A percentile compares a stretch with the other conserved stretches of the same genome.
Conservation (phyloP, 2,888 invertebrate species). For the Papilio gigon region DNA sequence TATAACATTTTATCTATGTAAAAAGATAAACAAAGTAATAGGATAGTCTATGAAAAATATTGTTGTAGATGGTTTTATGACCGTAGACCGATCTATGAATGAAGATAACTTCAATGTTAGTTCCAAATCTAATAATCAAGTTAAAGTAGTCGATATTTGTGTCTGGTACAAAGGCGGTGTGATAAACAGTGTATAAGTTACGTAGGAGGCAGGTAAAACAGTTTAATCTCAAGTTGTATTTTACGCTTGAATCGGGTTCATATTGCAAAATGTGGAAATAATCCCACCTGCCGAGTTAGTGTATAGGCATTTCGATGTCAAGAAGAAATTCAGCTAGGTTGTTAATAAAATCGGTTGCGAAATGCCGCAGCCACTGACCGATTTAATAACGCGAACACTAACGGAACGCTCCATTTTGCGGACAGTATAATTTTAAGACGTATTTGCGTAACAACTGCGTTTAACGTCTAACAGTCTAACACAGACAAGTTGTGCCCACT, state of each 20-base stretch:
- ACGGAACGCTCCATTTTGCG: slow-evolving; percentile 49
- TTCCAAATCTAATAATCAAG: slow-evolving; percentile 12
- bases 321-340: slow-evolving; percentile 49
- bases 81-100: neutral
- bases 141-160: slow-evolving; percentile 31
- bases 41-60: neutral
- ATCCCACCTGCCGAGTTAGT: slow-evolving; percentile 35
- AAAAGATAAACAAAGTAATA: too few relatives aligned
- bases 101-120: neutral
- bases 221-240: slow-evolving; percentile 39
- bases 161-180: slow-evolving; percentile 36
- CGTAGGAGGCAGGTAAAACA: slow-evolving; percentile 29
- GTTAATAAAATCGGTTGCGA: slow-evolving; percentile 52
- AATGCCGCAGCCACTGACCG: slow-evolving; percentile 49
- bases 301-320: slow-evolving; percentile 46
- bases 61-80: neutral
- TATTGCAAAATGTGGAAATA: slow-evolving; percentile 46
- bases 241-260: slow-evolving; percentile 42
- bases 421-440: slow-evolving; percentile 50
- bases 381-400: slow-evolving; percentile 55
- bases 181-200: slow-evolving; percentile 30
- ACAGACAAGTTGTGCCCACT: slow-evolving; percentile 23
- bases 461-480: slow-evolving; percentile 17
- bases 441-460: slow-evolving; percentile 53
- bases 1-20: too few relatives aligned